Conservation (phyloP, 2,888 invertebrate genomes). For the Drosophila kuntzei region DNA sequence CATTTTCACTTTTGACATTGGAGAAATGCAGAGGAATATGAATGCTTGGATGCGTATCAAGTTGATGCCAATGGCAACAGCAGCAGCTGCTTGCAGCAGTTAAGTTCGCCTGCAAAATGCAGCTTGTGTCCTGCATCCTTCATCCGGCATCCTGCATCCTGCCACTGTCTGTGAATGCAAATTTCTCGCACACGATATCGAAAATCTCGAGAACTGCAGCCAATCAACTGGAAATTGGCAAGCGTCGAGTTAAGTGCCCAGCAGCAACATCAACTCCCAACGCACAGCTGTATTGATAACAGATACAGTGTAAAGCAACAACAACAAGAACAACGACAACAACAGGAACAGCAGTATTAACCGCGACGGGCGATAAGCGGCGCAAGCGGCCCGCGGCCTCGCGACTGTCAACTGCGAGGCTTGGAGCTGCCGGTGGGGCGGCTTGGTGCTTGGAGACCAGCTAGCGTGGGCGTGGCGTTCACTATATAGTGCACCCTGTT, state of each 20-base stretch:
- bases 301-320: constrained; percentile 40
- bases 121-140: constrained; percentile 10
- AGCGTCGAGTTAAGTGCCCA: constrained; percentile 68
- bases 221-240: constrained; percentile 82
- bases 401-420: constrained; percentile 56
- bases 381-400: constrained; percentile 65
- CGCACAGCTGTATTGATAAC: constrained; percentile 70
- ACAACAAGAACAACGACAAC: constrained; percentile 27
- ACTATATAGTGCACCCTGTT: constrained; percentile 73
- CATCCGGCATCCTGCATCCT: constrained; percentile 4
- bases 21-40: constrained; percentile 28
- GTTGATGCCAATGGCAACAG: constrained; percentile 28
- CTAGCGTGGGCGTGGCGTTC: constrained; percentile 64
- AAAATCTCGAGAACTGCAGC: constrained; percentile 76
- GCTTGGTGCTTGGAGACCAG: constrained; percentile 7
- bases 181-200: constrained; percentile 66
- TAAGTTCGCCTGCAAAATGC: constrained; percentile 28
- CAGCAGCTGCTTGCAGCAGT: constrained; percentile 42
- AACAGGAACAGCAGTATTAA: constrained; percentile 23
- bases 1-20: constrained; percentile 53
- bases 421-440: constrained; percentile 49
- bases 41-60: constrained; percentile 26
- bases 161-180: constrained; percentile 52
- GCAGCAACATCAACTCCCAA: constrained; percentile 32
- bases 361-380: constrained; percentile 67